Conservation (phyloP, 2,797 vertebrate species). For the Chrosomus eos region DNA sequence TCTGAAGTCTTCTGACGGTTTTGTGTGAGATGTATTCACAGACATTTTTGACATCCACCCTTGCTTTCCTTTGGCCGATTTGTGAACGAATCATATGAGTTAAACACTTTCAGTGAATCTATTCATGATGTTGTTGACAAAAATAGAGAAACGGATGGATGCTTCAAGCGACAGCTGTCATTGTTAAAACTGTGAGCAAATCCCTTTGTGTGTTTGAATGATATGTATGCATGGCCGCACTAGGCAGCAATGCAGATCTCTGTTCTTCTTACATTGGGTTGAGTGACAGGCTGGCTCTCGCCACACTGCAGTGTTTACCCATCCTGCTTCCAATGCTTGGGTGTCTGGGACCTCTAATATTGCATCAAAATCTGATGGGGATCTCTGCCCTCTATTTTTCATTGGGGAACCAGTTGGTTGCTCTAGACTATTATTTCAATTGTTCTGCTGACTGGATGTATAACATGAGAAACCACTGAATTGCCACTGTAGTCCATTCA, state of each 20-base stretch:
- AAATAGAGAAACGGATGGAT: not conserved
- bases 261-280: not conserved
- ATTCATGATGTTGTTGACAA: not conserved
- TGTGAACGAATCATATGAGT: too few species aligned
- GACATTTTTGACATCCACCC: too few species aligned
- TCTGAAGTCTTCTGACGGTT: not conserved
- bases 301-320: conserved; percentile 47
- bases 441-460: not conserved
- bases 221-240: not conserved
- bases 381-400: not conserved
- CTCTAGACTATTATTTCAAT: not conserved
- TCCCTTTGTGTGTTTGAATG: not conserved
- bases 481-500: not conserved
- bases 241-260: not conserved
- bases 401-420: not conserved
- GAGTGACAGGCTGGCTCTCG: conserved; percentile 6
- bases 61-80: too few species aligned
- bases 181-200: not conserved
- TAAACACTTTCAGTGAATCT: too few species aligned
- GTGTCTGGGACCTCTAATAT: conserved; percentile 50
- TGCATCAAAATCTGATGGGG: conserved; percentile 51
- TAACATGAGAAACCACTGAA: not conserved
- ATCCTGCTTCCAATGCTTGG: conserved; percentile 58
- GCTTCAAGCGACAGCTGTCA: not conserved
- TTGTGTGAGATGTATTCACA: too few species aligned